phyloP scores from a whole-genome alignment of 1,140 invertebrate genomes.

The Eumeta japonica region DNA sequence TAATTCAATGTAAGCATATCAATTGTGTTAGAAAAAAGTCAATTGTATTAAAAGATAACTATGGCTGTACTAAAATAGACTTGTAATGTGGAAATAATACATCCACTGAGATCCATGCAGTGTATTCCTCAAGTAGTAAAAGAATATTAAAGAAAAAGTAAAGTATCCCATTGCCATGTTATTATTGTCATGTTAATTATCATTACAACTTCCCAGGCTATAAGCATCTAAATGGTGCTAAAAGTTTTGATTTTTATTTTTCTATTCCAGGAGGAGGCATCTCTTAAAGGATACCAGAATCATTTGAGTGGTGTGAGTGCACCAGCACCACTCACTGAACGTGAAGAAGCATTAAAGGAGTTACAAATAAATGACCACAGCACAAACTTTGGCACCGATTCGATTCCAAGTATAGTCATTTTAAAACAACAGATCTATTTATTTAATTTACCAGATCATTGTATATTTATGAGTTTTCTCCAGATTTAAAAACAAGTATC shows the following conservation, averaged over 20 bases:
- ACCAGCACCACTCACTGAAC: constrained; percentile 83
- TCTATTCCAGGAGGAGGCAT: constrained; percentile 72
- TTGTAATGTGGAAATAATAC: constrained; percentile 2
- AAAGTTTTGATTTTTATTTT: background rate
- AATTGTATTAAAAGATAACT: too few species aligned
- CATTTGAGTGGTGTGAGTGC: constrained; percentile 75
- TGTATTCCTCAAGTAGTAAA: too few species aligned
- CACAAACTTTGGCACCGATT: constrained; percentile 78
- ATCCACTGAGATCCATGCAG: too few species aligned
- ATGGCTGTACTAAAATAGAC: background rate
- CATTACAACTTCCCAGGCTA: background rate
- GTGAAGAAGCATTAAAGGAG: constrained; percentile 86
- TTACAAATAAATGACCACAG: constrained; percentile 74
- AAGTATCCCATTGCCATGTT: too few species aligned
- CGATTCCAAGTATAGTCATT: constrained; percentile 41
- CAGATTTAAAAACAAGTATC: too few species aligned
- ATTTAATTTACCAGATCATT: too few species aligned
- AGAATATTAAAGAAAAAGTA: too few species aligned
- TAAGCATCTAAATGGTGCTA: background rate
- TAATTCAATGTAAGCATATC: too few species aligned
- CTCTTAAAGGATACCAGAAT: constrained; percentile 76
- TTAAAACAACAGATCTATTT: too few species aligned
- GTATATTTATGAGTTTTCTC: too few species aligned
- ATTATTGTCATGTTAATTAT: background rate
- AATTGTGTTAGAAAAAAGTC: too few species aligned